A percentile compares a stretch with the other conserved stretches of the same genome.
phyloP scores from a whole-genome alignment of 2,113 vertebrate genomes.

The Passer montanus region DNA sequence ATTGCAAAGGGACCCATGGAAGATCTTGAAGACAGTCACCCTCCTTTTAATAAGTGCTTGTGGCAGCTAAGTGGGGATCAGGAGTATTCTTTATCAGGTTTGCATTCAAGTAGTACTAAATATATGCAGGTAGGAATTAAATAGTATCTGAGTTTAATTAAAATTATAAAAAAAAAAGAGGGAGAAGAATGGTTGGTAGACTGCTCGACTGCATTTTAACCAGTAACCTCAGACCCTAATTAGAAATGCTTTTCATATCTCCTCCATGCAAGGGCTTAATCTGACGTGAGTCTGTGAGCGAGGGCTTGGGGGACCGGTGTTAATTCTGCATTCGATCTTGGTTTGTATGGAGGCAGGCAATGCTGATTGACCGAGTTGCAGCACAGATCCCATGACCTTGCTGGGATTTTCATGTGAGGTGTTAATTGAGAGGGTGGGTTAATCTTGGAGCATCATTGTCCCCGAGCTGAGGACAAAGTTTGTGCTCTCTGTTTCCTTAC shows the following conservation, averaged over 20 bases:
- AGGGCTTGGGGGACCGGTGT: constrained; percentile 85
- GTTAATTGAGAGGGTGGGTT: constrained; percentile 96
- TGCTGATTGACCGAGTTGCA: constrained; percentile 86
- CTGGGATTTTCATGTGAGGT: constrained; percentile 90
- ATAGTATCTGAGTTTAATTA: constrained; percentile 96
- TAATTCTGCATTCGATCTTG: constrained; percentile 92
- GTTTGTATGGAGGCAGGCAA: constrained; percentile 83
- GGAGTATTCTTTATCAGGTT: constrained; percentile 80
- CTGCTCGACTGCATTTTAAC: constrained; percentile 91
- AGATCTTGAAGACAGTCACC: constrained; percentile 77
- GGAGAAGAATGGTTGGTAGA: constrained; percentile 85
- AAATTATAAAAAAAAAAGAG: constrained; percentile 89
- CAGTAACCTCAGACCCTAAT: constrained; percentile 94
- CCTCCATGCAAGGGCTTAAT: constrained; percentile 90
- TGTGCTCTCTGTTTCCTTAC: constrained; percentile 74
- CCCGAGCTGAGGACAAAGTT: constrained; percentile 84
- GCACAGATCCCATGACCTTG: constrained; percentile 87
- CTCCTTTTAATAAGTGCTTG: constrained; percentile 81
- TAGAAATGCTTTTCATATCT: constrained; percentile 96
- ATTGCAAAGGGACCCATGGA: constrained; percentile 74
- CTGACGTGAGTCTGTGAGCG: constrained; percentile 83
- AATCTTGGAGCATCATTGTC: constrained; percentile 87
- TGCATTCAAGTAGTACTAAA: constrained; percentile 82
- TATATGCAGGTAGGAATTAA: constrained; percentile 86
- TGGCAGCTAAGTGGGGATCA: constrained; percentile 82